phyloP scores from a whole-genome alignment of 1,140 invertebrate genomes.

The Diachasma alloeum region DNA sequence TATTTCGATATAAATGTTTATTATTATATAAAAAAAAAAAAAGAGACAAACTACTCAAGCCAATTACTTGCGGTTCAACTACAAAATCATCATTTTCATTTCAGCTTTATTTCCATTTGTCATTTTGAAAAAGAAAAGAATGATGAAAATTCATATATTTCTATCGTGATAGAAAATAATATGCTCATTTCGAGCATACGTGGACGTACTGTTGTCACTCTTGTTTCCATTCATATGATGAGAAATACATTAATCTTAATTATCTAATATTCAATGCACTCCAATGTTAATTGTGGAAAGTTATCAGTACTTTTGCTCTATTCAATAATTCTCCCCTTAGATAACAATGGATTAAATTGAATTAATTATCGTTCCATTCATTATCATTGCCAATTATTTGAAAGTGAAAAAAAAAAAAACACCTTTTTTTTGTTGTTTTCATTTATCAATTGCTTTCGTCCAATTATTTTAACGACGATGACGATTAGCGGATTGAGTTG shows the following conservation, averaged over 20 bases:
- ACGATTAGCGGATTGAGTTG: not conserved
- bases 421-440: not conserved
- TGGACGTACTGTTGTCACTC: not conserved
- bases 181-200: not conserved
- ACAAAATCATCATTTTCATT: not conserved
- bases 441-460: not conserved
- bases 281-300: not conserved
- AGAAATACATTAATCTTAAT: not conserved
- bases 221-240: not conserved
- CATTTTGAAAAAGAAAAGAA: not conserved
- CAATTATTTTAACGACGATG: slow-evolving; percentile 1
- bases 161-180: not conserved
- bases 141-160: not conserved
- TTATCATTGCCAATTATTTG: too few relatives aligned
- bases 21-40: too few relatives aligned
- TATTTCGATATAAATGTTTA: not conserved
- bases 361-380: not conserved
- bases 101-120: not conserved
- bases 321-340: not conserved
- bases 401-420: too few relatives aligned
- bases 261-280: not conserved
- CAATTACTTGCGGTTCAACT: not conserved
- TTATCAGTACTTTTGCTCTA: not conserved
- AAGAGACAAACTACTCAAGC: not conserved
- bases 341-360: not conserved